These are phyloP conservation scores for Terebella lapidaria DNA, from an alignment of 2,888 invertebrate genomes.

Conservation along the genomic window DNA sequence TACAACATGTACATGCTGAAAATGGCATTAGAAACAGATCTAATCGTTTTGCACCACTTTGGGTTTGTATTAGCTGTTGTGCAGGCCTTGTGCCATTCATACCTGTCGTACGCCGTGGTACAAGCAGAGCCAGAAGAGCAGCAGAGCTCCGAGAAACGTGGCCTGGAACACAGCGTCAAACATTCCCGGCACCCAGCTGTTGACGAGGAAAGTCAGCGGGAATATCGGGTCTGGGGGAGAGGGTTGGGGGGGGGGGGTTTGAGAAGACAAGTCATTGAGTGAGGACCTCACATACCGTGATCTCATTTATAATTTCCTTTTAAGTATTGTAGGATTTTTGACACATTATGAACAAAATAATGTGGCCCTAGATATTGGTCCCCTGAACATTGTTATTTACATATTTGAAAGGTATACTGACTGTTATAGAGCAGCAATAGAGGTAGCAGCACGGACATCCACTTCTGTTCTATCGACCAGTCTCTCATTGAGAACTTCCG, in stretches of 20 bases:
- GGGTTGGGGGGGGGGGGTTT: too few relatives aligned
- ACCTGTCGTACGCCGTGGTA: constrained; percentile 93
- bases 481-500: constrained; percentile 81
- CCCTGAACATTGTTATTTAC: too few relatives aligned
- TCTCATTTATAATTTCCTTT: too few relatives aligned
- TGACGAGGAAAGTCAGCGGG: constrained; percentile 80
- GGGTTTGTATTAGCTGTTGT: background rate
- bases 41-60: too few relatives aligned
- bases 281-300: too few relatives aligned
- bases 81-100: constrained; percentile 20
- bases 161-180: constrained; percentile 85
- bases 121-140: constrained; percentile 91
- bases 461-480: constrained; percentile 97
- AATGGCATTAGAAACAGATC: too few relatives aligned
- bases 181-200: constrained; percentile 87
- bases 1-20: too few relatives aligned
- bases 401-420: constrained; percentile 60
- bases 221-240: constrained; percentile 88
- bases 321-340: too few relatives aligned
- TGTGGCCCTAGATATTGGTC: too few relatives aligned
- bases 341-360: too few relatives aligned
- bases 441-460: constrained; percentile 84
- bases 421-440: constrained; percentile 85
- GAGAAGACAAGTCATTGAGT: too few relatives aligned
- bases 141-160: constrained; percentile 77